Conservation (phyloP, 2,888 invertebrate genomes). For the Acrobasis suavella region DNA sequence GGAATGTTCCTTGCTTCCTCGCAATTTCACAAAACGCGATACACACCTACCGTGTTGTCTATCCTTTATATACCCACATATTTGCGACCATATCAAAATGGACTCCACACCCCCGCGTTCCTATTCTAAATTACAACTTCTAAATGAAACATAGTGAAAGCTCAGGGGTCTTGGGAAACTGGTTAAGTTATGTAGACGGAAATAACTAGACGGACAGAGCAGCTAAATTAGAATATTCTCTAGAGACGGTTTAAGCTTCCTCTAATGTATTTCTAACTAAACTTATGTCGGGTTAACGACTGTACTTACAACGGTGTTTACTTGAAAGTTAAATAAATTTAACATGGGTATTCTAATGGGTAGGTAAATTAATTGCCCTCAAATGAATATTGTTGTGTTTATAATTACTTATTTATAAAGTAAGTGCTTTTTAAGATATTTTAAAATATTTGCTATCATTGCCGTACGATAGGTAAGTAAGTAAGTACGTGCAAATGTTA, state of each 20-base stretch:
- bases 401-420: no score
- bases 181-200: conserved; percentile 61
- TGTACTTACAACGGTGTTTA: conserved; percentile 15
- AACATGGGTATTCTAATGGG: conserved; percentile 10
- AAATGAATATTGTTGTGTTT: background rate
- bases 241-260: conserved; percentile 61
- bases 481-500: background rate
- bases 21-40: conserved; percentile 75
- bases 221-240: conserved; percentile 75
- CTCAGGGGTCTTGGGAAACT: conserved; percentile 49
- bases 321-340: conserved; percentile 2
- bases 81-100: conserved; percentile 52
- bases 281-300: conserved; percentile 31
- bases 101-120: conserved; percentile 42
- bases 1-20: conserved; percentile 61
- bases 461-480: no score
- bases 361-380: background rate
- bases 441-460: no score
- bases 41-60: conserved; percentile 55
- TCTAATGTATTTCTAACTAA: conserved; percentile 53
- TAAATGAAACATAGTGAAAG: conserved; percentile 38
- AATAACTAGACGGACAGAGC: conserved; percentile 72
- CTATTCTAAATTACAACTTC: conserved; percentile 34
- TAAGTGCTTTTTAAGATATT: no score
- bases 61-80: conserved; percentile 50